Evolutionary conservation across 2,888 invertebrate genomes (phyloP), one percentile per base, ranked within the genome.

Genomic region (Miltochrista miniata): DNA sequence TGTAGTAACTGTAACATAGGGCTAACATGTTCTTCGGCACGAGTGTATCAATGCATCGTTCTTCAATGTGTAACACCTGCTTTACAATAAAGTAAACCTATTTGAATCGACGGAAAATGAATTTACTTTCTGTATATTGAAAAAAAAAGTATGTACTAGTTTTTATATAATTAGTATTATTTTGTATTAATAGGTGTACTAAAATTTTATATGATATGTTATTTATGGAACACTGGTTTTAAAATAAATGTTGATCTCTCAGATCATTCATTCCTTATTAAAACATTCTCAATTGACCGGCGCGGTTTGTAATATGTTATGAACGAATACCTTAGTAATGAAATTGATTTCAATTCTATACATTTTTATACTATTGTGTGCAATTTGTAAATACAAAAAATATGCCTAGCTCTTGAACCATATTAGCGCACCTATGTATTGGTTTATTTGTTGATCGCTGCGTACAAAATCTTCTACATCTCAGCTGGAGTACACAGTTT

Each of bases 231-330:
- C 18, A 24, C 56, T 39, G 12, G 33, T 54, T 49, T 47, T 51
- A 60, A 31, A 56, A 52, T 59, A 47, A 57, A 64, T 57, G 62
- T 68, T 62, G 52, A 62, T 59, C 54, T 61, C 46, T 48, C 54
- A 59, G 59, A 57, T 42, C 52, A 49, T 50, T 43, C 47, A 39
- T 38, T 49, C 10, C 51, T 35, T 54, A 18, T 14, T 15, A 33
- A 2, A 18, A 3, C 31, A 8, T n/a, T n/a, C n/a, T n/a, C n/a
- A 12, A n/a, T 33, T 15, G 33, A 18, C 9, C 18, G 33, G 14
- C 31, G 15, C 31, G n/a, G 7, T 10, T 44, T 13, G 39, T 49
- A 49, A 58, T 55, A 42, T 45, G 58, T 63, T 56, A n/a, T 51
- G 59, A 54, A 44, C 47, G 48, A 42, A 61, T 37, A 38, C 48